These are phyloP conservation scores for Mythimna vitellina DNA, from an alignment of 2,888 invertebrate species.

Conservation along the genomic window DNA sequence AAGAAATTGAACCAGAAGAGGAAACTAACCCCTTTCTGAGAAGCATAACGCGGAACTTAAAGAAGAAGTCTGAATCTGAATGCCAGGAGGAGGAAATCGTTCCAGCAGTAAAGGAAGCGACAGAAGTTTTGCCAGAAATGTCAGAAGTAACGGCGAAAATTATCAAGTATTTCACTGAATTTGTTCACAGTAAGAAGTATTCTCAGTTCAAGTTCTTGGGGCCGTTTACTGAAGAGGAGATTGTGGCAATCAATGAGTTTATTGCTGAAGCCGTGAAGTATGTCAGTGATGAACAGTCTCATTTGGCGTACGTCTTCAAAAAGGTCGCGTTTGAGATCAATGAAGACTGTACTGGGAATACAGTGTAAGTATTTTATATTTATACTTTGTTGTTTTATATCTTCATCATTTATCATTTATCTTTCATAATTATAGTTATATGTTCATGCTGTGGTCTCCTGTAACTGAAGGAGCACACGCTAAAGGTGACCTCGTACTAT, in stretches of 20 bases:
- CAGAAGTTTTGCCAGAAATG: slow-evolving; percentile 36
- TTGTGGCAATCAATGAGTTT: slow-evolving; percentile 68
- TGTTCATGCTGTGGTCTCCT: too few relatives aligned
- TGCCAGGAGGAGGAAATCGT: slow-evolving; percentile 18
- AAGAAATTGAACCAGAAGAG: slow-evolving; percentile 60
- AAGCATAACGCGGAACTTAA: slow-evolving; percentile 69
- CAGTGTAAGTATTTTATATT: slow-evolving; percentile 71
- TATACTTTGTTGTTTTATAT: too few relatives aligned
- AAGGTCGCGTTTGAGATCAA: slow-evolving; percentile 61
- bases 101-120: not conserved
- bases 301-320: slow-evolving; percentile 54
- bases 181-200: slow-evolving; percentile 59
- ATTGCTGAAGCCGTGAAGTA: slow-evolving; percentile 61
- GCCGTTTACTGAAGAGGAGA: slow-evolving; percentile 68
- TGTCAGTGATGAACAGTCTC: slow-evolving; percentile 40
- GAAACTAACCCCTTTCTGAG: slow-evolving; percentile 73
- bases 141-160: slow-evolving; percentile 58
- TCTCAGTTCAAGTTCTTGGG: slow-evolving; percentile 78
- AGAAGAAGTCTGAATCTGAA: slow-evolving; percentile 50
- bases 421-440: too few relatives aligned
- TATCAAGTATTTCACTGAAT: slow-evolving; percentile 73
- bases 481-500: too few relatives aligned
- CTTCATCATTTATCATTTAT: too few relatives aligned
- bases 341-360: slow-evolving; percentile 71
- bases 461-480: too few relatives aligned